phyloP scores from a whole-genome alignment of 2,888 invertebrate genomes.

The Lottia scabra region DNA sequence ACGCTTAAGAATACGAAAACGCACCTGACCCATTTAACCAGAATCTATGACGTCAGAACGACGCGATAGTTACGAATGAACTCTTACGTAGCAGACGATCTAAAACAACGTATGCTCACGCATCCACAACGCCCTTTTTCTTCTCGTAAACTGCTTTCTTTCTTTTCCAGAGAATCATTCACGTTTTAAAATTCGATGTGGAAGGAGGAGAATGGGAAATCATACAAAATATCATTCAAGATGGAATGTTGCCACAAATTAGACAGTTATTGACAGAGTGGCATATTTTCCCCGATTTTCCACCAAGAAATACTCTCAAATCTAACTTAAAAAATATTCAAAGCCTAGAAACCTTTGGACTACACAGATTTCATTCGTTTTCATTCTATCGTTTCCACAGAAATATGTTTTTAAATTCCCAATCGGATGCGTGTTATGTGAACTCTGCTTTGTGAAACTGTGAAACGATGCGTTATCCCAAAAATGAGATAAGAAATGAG shows the following conservation, averaged over 20 bases:
- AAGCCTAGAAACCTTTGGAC: neutral
- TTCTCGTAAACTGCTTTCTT: no score
- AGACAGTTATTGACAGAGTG: slow-evolving; percentile 19
- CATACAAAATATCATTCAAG: neutral
- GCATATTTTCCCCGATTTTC: slow-evolving; percentile 14
- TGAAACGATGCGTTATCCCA: no score
- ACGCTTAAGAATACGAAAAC: no score
- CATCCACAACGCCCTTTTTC: no score
- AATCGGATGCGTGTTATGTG: neutral
- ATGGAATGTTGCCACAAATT: neutral
- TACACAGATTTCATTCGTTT: neutral
- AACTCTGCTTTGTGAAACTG: neutral
- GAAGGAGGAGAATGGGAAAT: neutral
- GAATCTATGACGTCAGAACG: no score
- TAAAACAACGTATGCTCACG: no score
- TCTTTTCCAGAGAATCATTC: slow-evolving; percentile 8
- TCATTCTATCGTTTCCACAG: neutral
- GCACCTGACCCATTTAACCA: no score
- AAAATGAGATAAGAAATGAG: no score
- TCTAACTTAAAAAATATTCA: neutral
- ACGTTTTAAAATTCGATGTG: slow-evolving; percentile 20
- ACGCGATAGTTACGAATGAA: no score
- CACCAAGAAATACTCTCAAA: slow-evolving; percentile 8
- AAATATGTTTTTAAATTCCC: neutral
- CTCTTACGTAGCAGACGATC: no score